phyloP scores from a whole-genome alignment of 2,888 invertebrate species.

The Oeneis ivallda region DNA sequence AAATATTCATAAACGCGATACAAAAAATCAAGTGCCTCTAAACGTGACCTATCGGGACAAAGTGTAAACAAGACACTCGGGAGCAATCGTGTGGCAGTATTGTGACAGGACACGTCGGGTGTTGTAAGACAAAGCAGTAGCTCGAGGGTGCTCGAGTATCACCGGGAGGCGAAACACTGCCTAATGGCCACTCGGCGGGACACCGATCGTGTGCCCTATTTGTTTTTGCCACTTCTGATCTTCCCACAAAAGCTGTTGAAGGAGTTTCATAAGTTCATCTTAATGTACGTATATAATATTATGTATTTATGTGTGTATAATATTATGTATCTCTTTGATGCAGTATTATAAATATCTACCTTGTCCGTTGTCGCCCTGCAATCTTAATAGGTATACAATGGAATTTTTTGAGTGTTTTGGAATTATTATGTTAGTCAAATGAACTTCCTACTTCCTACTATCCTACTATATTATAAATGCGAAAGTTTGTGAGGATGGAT shows the following conservation, averaged over 20 bases:
- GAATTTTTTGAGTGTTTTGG: too few species aligned
- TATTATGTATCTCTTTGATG: background rate
- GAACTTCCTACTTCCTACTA: too few species aligned
- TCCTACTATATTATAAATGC: too few species aligned
- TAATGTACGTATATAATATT: too few species aligned
- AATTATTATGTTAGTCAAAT: too few species aligned
- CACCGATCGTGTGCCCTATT: constrained; percentile 18
- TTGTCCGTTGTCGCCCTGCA: too few species aligned
- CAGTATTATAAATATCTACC: too few species aligned
- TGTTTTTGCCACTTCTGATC: background rate
- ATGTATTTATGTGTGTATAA: too few species aligned
- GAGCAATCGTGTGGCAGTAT: constrained; percentile 14
- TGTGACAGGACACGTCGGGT: constrained; percentile 18
- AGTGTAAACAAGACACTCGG: constrained; percentile 19
- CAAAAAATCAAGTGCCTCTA: constrained; percentile 29
- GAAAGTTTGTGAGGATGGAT: too few species aligned
- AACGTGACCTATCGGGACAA: constrained; percentile 44
- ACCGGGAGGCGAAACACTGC: constrained; percentile 50
- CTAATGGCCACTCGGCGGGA: constrained; percentile 57
- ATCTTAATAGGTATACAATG: too few species aligned
- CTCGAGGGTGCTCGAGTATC: constrained; percentile 52
- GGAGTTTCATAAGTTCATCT: background rate
- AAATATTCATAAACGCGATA: background rate
- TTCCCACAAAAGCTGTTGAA: background rate
- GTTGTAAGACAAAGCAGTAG: constrained; percentile 49